Evolutionary conservation across 2,113 vertebrate genomes (phyloP).

Genomic region (Anoplopoma fimbria): DNA sequence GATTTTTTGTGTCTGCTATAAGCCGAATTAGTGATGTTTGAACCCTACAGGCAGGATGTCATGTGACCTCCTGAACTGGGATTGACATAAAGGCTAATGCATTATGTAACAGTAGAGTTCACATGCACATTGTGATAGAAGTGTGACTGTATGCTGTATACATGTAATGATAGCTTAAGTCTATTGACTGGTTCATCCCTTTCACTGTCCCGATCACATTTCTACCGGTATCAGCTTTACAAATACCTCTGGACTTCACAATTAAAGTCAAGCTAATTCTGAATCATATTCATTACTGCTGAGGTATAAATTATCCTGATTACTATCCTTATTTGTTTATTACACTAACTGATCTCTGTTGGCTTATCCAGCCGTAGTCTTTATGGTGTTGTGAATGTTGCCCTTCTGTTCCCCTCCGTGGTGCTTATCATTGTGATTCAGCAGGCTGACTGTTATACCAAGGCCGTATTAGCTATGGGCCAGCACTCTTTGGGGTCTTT

Average conservation of each 20-base stretch:
- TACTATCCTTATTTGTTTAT: slow-evolving; percentile 7
- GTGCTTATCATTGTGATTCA: slow-evolving; percentile 72
- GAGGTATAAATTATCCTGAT: background rate
- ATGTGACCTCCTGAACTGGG: slow-evolving; percentile 19
- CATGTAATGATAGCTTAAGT: background rate
- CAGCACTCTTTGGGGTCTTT: slow-evolving; percentile 77
- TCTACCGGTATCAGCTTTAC: background rate
- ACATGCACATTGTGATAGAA: background rate
- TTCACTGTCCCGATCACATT: background rate
- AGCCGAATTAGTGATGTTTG: slow-evolving; percentile 20
- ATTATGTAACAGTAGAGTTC: slow-evolving; percentile 21
- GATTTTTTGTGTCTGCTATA: slow-evolving; percentile 2
- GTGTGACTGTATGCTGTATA: background rate
- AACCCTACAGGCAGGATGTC: background rate
- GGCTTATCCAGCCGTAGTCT: slow-evolving; percentile 16
- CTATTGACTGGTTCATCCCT: background rate
- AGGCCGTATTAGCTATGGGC: slow-evolving; percentile 67
- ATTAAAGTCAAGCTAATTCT: slow-evolving; percentile 6
- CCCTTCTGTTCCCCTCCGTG: slow-evolving; percentile 64
- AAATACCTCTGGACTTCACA: slow-evolving; percentile 3
- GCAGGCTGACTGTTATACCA: slow-evolving; percentile 57
- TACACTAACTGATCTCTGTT: slow-evolving; percentile 22
- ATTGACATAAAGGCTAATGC: background rate
- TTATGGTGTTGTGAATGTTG: slow-evolving; percentile 47
- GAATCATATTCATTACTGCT: background rate